Evolutionary conservation across 2,113 vertebrate genomes (phyloP).

Genomic region (Propithecus coquereli): DNA sequence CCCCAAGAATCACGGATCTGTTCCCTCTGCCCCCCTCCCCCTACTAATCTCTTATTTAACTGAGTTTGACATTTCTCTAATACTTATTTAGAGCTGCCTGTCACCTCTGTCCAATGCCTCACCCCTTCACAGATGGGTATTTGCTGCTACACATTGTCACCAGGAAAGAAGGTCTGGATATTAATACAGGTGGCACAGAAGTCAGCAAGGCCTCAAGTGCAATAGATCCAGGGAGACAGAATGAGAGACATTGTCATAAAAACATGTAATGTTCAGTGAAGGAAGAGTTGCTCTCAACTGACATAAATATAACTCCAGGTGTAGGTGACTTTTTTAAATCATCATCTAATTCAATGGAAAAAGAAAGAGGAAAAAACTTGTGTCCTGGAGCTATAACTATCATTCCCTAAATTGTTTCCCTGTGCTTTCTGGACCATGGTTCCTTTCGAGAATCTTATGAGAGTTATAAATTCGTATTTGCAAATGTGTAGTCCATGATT

Average conservation of each 20-base stretch:
- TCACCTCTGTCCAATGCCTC: conserved; percentile 74
- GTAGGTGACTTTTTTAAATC: neutral
- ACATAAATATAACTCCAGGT: neutral
- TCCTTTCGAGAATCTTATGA: neutral
- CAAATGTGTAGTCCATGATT: neutral
- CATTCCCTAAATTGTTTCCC: neutral
- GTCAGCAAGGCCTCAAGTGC: conserved; percentile 43
- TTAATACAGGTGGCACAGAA: conserved; percentile 62
- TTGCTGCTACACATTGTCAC: conserved; percentile 59
- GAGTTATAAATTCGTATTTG: neutral
- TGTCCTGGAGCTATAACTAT: neutral
- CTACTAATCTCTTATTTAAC: conserved; percentile 76
- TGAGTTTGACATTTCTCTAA: conserved; percentile 75
- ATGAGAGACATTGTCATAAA: neutral
- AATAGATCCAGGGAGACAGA: neutral
- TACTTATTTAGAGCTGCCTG: conserved; percentile 75
- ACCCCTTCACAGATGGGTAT: conserved; percentile 67
- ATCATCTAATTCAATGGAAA: neutral
- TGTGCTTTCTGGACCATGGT: neutral
- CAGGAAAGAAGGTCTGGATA: conserved; percentile 63
- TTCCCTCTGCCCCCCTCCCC: conserved; percentile 24
- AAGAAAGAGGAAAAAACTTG: neutral
- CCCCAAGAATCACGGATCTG: neutral
- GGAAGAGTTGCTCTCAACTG: neutral
- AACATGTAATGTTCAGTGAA: neutral